Evolutionary conservation across 2,113 vertebrate species (phyloP).

Genomic region (Enhydra lutris): DNA sequence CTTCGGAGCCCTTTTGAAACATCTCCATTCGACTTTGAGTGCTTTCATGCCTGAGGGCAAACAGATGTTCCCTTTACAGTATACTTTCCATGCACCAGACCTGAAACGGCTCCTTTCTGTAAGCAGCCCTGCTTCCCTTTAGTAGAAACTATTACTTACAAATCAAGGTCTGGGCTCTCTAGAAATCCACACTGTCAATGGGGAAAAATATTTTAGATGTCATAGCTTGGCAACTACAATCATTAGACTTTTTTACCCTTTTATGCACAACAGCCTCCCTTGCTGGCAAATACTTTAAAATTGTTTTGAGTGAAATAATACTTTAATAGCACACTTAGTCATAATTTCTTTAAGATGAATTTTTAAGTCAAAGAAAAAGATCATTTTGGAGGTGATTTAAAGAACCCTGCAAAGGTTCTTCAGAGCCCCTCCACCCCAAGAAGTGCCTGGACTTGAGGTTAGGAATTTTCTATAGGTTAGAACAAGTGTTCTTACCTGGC

Average conservation of each 20-base stretch:
- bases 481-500: background rate
- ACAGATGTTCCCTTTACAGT: background rate
- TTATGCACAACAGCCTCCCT: background rate
- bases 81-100: background rate
- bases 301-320: background rate
- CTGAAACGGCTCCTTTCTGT: background rate
- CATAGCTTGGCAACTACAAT: background rate
- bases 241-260: background rate
- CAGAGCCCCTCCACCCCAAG: background rate
- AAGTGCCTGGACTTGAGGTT: background rate
- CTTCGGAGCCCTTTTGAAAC: background rate
- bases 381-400: background rate
- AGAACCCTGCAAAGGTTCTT: background rate
- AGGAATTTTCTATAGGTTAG: background rate
- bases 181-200: background rate
- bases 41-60: background rate
- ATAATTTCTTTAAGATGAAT: background rate
- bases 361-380: constrained; percentile 21
- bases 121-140: background rate
- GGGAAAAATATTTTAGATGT: background rate
- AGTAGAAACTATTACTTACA: background rate
- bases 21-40: background rate
- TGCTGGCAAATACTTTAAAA: background rate
- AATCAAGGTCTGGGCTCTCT: background rate
- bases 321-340: background rate